Base-by-base conservation (phyloP, 2,797 vertebrate species). In the Cirrhinus mrigala region DNA sequence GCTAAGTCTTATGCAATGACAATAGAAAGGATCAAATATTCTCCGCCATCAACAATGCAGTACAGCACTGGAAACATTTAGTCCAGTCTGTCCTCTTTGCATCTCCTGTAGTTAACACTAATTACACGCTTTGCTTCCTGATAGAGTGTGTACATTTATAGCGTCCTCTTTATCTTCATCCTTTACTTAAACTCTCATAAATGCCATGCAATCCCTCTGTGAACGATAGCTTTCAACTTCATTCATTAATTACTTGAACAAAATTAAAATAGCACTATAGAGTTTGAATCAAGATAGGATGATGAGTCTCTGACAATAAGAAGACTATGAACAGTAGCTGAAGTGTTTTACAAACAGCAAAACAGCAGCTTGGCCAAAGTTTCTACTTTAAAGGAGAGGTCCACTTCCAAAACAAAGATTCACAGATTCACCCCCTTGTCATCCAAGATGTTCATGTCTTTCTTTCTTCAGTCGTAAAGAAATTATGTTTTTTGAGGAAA, bases 41-140 rank as follows among this genome's bases (percentile, higher is more conserved):
- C 24, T 46, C 40, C 16, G 11, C 3, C 76, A 18, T 46, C 27
- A 22, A 58, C 83, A 68, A 73, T 37, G 56, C 66, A 78, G 16
- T 62, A 66, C 15, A 68, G 74, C 71, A 20, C n/a, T 83, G 68
- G 18, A 75, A 74, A 77, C 71, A 76, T 54, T 44, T 29, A 33
- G 56, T 66, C 56, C 73, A 56, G 33, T 81, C 77, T 62, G 69
- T 54, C 60, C 70, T 73, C 79, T 80, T 88, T 50, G 70, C 16
- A 48, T 29, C 33, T 33, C 16, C 70, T 16, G 62, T 50, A 74
- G 40, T 50, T 27, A 62, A 33, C 77, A 79, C 78, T 79, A 79
- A 83, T 89, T 85, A 83, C 46, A 89, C 0, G 46, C 66, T 82
- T 81, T 78, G 52, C 54, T 83, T 62, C 64, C 80, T 82, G 79